These are phyloP conservation scores for Xestia rhomboidea DNA, from an alignment of 2,888 invertebrate genomes.

Conservation along the genomic window DNA sequence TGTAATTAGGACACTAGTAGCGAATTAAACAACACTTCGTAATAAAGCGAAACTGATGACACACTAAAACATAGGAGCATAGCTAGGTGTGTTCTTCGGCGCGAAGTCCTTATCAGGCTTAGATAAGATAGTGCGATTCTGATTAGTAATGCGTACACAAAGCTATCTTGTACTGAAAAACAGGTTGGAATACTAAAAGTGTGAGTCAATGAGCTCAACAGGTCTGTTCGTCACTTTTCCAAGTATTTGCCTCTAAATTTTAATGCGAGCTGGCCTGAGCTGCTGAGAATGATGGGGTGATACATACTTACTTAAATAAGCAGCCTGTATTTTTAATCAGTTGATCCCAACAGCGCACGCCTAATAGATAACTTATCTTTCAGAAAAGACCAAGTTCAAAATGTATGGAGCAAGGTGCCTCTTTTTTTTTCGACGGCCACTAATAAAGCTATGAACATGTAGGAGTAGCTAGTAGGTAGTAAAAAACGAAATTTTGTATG, in stretches of 20 bases:
- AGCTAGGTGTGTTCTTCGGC: constrained; percentile 77
- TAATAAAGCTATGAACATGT: not conserved
- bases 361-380: not conserved
- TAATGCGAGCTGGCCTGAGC: not conserved
- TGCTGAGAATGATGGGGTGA: not conserved
- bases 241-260: not conserved
- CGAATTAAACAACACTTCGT: constrained; percentile 61
- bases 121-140: constrained; percentile 83
- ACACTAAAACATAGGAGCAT: constrained; percentile 73
- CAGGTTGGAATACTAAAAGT: constrained; percentile 24
- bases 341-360: not conserved
- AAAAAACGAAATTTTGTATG: too few species aligned
- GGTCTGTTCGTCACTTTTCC: constrained; percentile 8
- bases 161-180: constrained; percentile 40
- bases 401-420: not conserved
- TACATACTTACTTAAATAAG: not conserved
- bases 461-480: not conserved
- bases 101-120: constrained; percentile 76
- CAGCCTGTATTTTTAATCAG: not conserved
- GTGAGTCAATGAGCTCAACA: constrained; percentile 46
- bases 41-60: constrained; percentile 70
- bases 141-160: constrained; percentile 78
- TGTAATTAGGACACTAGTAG: constrained; percentile 63
- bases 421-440: not conserved
- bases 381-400: not conserved